A percentile compares a stretch with the other conserved stretches of the same genome.
These are phyloP conservation scores for Caenorhabditis doughertyi DNA, from an alignment of 2,888 invertebrate species.

Conservation along the genomic window DNA sequence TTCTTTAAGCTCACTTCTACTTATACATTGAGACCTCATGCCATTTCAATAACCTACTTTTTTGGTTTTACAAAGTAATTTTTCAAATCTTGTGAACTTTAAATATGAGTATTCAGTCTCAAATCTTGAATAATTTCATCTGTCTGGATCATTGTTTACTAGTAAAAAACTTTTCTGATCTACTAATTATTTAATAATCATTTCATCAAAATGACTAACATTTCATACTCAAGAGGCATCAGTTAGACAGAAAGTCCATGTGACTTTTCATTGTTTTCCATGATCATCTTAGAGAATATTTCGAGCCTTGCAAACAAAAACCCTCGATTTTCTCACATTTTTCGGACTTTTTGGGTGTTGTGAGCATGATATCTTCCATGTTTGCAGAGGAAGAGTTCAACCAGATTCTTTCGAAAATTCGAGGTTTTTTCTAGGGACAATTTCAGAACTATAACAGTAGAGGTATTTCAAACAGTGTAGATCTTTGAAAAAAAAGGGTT, in stretches of 20 bases:
- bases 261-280: slow-evolving; percentile 14
- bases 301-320: neutral
- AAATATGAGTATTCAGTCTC: too few relatives aligned
- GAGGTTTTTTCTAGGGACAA: neutral
- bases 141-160: neutral
- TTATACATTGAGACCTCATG: neutral
- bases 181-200: slow-evolving; percentile 1
- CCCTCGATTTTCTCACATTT: neutral
- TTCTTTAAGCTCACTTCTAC: slow-evolving; percentile 3
- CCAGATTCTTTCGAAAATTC: neutral
- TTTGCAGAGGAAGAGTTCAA: neutral
- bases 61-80: neutral
- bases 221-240: neutral
- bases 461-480: too few relatives aligned
- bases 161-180: neutral
- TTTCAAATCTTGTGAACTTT: neutral
- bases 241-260: neutral
- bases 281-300: neutral
- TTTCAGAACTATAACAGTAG: too few relatives aligned
- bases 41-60: neutral
- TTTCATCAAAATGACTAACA: slow-evolving; percentile 6
- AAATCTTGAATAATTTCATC: neutral
- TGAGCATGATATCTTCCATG: neutral
- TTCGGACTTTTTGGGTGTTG: too few relatives aligned
- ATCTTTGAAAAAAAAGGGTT: too few relatives aligned